Conservation (phyloP, 30 jellyfish, hydroid and myxozoan species). For the Aurelia aurita complex sp. Pacific region DNA sequence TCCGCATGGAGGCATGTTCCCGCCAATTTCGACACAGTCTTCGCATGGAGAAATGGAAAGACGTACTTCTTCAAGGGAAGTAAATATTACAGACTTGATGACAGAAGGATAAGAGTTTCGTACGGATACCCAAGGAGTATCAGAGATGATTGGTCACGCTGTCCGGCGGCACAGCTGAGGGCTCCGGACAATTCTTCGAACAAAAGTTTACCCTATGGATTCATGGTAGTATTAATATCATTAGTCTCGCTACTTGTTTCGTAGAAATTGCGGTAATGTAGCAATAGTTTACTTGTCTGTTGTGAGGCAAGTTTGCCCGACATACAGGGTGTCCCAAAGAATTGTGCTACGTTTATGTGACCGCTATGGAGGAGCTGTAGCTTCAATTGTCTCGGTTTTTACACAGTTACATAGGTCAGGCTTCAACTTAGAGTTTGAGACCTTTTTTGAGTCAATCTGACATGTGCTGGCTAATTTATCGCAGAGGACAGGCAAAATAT, state of each 20-base stretch:
- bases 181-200: conserved; percentile 17
- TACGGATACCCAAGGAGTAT: conserved; percentile 76
- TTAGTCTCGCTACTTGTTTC: background rate
- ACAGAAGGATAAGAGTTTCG: conserved; percentile 19
- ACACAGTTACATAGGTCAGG: too few species aligned
- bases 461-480: too few species aligned
- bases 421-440: too few species aligned
- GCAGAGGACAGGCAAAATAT: too few species aligned
- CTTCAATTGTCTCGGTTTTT: too few species aligned
- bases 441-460: too few species aligned
- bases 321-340: too few species aligned
- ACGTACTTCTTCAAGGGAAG: conserved; percentile 86
- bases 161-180: conserved; percentile 55
- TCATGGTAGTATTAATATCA: background rate
- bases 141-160: conserved; percentile 58
- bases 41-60: conserved; percentile 85
- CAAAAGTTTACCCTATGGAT: background rate
- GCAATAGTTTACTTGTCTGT: too few species aligned
- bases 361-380: too few species aligned
- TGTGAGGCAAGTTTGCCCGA: too few species aligned
- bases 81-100: conserved; percentile 62
- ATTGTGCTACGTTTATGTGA: too few species aligned
- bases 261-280: background rate
- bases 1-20: conserved; percentile 91
- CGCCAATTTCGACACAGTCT: conserved; percentile 71